Percentiles rank a stretch among this genome's conserved stretches.
Conservation (phyloP, 2,888 invertebrate species). For the Oligia fasciuncula region DNA sequence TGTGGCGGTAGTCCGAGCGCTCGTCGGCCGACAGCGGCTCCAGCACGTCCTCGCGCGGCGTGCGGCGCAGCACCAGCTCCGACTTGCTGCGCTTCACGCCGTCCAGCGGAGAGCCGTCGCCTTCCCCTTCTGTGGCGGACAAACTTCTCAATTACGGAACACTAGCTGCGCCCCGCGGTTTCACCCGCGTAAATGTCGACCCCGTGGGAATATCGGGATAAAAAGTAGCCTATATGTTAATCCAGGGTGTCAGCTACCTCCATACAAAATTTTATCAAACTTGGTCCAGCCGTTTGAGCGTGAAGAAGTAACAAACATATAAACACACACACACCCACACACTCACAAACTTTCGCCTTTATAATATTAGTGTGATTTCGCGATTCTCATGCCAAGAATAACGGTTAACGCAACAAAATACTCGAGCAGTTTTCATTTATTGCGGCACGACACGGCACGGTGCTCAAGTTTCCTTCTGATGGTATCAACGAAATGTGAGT, state of each 20-base stretch:
- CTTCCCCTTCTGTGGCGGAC: constrained; percentile 72
- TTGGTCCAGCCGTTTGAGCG: no score
- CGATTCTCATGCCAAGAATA: neutral
- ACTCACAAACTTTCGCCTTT: no score
- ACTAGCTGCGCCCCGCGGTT: no score
- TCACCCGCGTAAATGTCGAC: no score
- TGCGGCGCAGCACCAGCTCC: constrained; percentile 80
- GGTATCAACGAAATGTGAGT: neutral
- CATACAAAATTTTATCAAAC: no score
- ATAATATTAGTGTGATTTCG: no score
- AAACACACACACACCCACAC: no score
- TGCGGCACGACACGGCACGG: neutral
- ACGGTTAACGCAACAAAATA: neutral
- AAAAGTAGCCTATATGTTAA: no score
- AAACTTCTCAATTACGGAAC: no score
- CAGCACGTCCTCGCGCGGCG: constrained; percentile 73
- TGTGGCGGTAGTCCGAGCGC: constrained; percentile 79
- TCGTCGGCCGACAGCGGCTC: constrained; percentile 84
- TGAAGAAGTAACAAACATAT: no score
- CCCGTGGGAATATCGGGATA: no score
- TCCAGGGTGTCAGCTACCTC: no score
- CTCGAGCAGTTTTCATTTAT: neutral
- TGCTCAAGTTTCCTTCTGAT: neutral
- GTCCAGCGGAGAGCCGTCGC: constrained; percentile 72
- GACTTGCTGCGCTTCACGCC: constrained; percentile 86